A percentile compares a stretch with the other conserved stretches of the same genome.
Conservation (phyloP, 2,888 invertebrate species). For the Leptopterna dolabrata region DNA sequence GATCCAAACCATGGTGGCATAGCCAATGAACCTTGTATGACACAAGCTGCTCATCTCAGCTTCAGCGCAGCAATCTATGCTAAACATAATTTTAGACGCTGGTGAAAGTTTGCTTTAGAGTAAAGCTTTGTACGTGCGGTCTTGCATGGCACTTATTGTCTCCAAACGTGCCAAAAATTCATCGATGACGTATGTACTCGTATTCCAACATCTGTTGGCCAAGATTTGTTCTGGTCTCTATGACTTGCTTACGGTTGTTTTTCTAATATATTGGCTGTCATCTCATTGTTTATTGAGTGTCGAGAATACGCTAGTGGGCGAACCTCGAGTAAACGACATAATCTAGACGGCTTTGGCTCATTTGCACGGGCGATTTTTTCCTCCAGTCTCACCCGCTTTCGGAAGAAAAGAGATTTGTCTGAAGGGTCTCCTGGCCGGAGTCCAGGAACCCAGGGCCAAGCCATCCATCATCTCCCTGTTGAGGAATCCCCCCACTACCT, state of each 20-base stretch:
- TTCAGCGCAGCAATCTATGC: too few species aligned
- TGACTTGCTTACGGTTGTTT: neutral
- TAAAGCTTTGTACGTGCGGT: too few species aligned
- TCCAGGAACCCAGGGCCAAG: conserved; percentile 9
- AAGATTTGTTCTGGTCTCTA: neutral
- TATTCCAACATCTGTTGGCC: neutral
- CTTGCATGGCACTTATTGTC: too few species aligned
- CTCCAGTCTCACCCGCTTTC: neutral
- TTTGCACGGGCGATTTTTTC: conserved; percentile 25
- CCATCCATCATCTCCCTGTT: conserved; percentile 38
- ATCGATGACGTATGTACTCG: neutral
- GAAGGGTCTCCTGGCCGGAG: neutral
- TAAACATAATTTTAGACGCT: too few species aligned
- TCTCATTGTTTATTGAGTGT: neutral
- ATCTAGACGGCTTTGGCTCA: neutral
- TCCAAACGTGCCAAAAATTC: too few species aligned
- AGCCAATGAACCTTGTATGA: too few species aligned
- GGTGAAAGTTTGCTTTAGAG: too few species aligned
- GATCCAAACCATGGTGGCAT: too few species aligned
- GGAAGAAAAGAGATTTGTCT: conserved; percentile 10
- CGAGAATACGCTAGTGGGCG: neutral
- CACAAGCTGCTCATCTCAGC: too few species aligned
- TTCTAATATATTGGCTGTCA: neutral
- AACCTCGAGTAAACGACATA: neutral
- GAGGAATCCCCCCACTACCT: neutral